Evolutionary conservation across 2,888 invertebrate genomes (phyloP).

Genomic region (Scaptomyza caliginosa): DNA sequence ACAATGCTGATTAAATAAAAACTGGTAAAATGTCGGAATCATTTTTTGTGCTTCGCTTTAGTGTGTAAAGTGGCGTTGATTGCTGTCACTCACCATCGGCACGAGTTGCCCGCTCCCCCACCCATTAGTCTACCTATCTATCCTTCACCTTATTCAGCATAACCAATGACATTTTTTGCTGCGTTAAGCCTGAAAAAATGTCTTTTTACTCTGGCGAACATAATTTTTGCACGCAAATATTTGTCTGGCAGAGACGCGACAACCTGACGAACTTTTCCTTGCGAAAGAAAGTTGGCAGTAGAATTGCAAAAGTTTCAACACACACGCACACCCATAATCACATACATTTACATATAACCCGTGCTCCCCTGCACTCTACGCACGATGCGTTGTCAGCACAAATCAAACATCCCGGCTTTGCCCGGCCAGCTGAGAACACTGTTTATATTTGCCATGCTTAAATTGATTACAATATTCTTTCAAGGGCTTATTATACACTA

Average conservation of each 20-base stretch:
- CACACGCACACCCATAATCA: constrained; percentile 1
- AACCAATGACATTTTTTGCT: constrained; percentile 30
- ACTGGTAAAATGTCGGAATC: constrained; percentile 5
- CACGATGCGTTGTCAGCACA: constrained; percentile 35
- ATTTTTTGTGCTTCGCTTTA: constrained; percentile 2
- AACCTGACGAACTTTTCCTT: constrained; percentile 52
- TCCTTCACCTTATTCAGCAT: constrained; percentile 17
- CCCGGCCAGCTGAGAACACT: constrained; percentile 41
- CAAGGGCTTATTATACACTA: constrained; percentile 45
- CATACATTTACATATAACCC: not conserved
- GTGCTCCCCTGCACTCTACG: not conserved
- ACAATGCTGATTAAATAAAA: constrained; percentile 15
- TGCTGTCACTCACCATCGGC: constrained; percentile 35
- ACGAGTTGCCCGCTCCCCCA: not conserved
- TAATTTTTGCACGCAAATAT: constrained; percentile 59
- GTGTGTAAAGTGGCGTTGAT: constrained; percentile 47
- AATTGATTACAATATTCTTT: constrained; percentile 59
- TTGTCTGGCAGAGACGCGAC: constrained; percentile 41
- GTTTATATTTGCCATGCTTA: constrained; percentile 56
- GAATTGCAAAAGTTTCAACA: constrained; percentile 50
- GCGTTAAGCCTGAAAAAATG: constrained; percentile 38
- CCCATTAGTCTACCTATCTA: not conserved
- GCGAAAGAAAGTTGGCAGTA: constrained; percentile 36
- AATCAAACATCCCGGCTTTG: constrained; percentile 52
- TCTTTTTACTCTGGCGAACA: constrained; percentile 33